phyloP scores from a whole-genome alignment of 1,140 invertebrate species.

The Neotoxoptera formosana region DNA sequence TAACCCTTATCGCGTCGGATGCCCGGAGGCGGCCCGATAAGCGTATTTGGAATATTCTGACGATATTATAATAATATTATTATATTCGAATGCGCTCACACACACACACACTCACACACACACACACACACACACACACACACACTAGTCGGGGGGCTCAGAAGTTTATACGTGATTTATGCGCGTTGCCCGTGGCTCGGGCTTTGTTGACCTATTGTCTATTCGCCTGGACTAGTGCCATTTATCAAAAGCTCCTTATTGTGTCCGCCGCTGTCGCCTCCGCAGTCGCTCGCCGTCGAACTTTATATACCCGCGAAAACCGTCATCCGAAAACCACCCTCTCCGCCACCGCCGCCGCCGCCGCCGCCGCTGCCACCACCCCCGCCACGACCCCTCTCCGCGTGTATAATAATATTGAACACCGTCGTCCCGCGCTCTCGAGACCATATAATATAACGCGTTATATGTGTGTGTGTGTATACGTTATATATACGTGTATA shows the following conservation, averaged over 20 bases:
- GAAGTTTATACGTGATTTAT: constrained; percentile 57
- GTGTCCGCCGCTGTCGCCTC: constrained; percentile 36
- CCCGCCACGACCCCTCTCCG: neutral
- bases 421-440: neutral
- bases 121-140: neutral
- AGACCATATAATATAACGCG: neutral
- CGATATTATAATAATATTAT: neutral
- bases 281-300: constrained; percentile 26
- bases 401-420: neutral
- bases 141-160: constrained; percentile 14
- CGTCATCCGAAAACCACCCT: constrained; percentile 40
- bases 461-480: neutral
- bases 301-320: constrained; percentile 43
- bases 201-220: constrained; percentile 58
- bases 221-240: constrained; percentile 53
- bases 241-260: constrained; percentile 58
- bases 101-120: too few species aligned
- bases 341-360: neutral
- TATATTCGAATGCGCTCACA: neutral
- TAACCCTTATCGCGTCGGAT: constrained; percentile 39
- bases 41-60: constrained; percentile 9
- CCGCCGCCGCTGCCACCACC: neutral
- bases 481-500: neutral
- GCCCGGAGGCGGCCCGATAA: neutral
- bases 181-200: constrained; percentile 15